phyloP scores from a whole-genome alignment of 2,797 vertebrate genomes.

The Smutsia temminckii region DNA sequence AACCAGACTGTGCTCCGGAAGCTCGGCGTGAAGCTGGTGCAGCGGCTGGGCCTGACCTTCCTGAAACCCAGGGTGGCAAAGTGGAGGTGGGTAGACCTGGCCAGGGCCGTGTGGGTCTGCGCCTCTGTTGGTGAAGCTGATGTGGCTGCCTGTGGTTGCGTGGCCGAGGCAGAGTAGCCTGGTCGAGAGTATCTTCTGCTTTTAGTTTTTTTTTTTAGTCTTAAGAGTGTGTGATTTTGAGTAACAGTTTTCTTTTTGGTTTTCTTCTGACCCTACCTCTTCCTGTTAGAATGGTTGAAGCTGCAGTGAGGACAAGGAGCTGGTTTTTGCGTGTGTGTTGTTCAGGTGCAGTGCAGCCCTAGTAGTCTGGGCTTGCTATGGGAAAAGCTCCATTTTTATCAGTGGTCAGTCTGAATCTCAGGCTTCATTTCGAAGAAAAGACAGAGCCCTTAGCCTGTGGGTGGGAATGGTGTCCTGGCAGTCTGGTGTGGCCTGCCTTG shows the following conservation, averaged over 20 bases:
- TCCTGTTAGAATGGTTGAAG: not conserved
- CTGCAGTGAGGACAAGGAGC: not conserved
- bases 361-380: not conserved
- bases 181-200: not conserved
- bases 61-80: conserved; percentile 94
- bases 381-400: not conserved
- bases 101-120: accelerated
- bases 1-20: conserved; percentile 93
- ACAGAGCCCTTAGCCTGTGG: too few relatives aligned
- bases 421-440: not conserved
- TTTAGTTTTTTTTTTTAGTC: not conserved
- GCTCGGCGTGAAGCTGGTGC: conserved; percentile 93
- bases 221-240: not conserved
- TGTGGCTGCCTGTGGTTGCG: accelerated
- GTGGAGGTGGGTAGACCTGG: conserved; percentile 91
- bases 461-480: not conserved
- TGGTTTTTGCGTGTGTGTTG: accelerated
- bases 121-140: accelerated
- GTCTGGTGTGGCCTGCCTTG: not conserved
- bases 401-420: accelerated
- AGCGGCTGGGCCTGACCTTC: conserved; percentile 94
- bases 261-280: not conserved
- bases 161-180: not conserved
- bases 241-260: not conserved
- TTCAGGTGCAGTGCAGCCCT: not conserved